Evolutionary conservation across 2,797 vertebrate genomes (phyloP).

Genomic region (Siniperca undulata): DNA sequence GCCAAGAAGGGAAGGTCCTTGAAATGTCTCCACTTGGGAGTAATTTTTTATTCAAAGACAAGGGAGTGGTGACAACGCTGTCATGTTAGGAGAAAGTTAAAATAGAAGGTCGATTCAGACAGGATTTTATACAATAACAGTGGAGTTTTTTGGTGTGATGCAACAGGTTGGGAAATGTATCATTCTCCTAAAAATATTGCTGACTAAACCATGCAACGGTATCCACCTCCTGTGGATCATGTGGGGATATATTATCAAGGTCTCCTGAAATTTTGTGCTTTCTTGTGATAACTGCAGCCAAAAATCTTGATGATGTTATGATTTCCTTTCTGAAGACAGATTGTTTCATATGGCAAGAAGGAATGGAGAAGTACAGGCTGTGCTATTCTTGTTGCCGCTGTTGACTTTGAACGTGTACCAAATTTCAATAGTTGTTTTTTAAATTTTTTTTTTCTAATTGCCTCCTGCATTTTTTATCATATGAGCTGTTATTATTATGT

Average conservation of each 20-base stretch:
- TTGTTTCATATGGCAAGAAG: conserved; percentile 11
- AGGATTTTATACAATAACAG: conserved; percentile 5
- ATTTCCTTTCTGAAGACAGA: conserved; percentile 29
- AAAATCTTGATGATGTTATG: conserved; percentile 21
- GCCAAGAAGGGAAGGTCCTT: conserved; percentile 66
- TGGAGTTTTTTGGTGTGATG: background rate
- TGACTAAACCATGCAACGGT: background rate
- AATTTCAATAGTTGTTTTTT: background rate
- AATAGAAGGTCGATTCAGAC: conserved; percentile 4
- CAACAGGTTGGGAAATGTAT: conserved; percentile 26
- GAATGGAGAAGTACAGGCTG: conserved; percentile 22
- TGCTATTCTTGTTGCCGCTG: conserved; percentile 1
- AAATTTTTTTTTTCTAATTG: background rate
- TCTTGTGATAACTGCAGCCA: conserved; percentile 10
- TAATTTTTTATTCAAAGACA: conserved; percentile 48
- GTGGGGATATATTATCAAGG: background rate
- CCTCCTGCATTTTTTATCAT: conserved; percentile 10
- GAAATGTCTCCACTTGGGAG: conserved; percentile 55
- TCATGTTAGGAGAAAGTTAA: conserved; percentile 25
- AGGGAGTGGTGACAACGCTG: conserved; percentile 53
- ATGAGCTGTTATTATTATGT: conserved; percentile 29
- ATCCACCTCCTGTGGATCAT: background rate
- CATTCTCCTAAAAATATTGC: conserved; percentile 2
- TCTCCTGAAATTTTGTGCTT: conserved; percentile 2
- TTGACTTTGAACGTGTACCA: conserved; percentile 24